Evolutionary conservation across 2,113 vertebrate species (phyloP).

Genomic region (Poicephalus gulielmi): DNA sequence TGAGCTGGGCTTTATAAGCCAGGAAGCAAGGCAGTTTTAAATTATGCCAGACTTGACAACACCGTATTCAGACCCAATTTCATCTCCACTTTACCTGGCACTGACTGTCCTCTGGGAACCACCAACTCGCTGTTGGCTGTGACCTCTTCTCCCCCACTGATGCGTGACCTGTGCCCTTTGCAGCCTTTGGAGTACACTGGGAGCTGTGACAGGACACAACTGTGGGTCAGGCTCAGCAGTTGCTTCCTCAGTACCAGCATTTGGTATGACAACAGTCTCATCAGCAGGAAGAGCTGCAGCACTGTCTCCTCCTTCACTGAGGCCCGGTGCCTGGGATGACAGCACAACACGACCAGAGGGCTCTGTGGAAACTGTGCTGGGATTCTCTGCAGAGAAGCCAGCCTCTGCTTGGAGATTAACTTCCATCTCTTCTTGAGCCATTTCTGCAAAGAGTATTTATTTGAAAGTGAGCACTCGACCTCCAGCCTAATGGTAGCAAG

Average conservation of each 20-base stretch:
- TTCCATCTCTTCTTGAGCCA: slow-evolving; percentile 87
- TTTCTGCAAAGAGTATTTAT: slow-evolving; percentile 42
- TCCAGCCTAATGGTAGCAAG: neutral
- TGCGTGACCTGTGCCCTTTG: neutral
- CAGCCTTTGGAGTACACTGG: slow-evolving; percentile 44
- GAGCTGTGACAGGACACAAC: neutral
- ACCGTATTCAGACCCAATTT: neutral
- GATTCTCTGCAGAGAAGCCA: neutral
- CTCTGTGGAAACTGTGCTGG: neutral
- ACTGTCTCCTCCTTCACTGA: neutral
- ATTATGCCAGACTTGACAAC: neutral
- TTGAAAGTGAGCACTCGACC: fast-evolving
- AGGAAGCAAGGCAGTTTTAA: neutral
- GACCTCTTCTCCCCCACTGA: neutral
- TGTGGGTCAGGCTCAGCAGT: neutral
- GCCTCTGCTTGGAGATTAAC: slow-evolving; percentile 64
- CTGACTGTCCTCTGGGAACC: slow-evolving; percentile 64
- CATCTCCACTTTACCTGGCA: slow-evolving; percentile 62
- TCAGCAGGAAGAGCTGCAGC: neutral
- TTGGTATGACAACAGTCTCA: slow-evolving; percentile 34
- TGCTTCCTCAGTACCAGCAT: slow-evolving; percentile 46
- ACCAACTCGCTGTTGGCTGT: slow-evolving; percentile 12
- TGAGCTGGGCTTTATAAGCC: neutral
- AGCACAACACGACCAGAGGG: fast-evolving
- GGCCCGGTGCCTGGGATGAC: neutral